Evolutionary conservation across 2,113 vertebrate species (phyloP), one percentile per base, ranked within the genome.

Genomic region (Trinectes maculatus): DNA sequence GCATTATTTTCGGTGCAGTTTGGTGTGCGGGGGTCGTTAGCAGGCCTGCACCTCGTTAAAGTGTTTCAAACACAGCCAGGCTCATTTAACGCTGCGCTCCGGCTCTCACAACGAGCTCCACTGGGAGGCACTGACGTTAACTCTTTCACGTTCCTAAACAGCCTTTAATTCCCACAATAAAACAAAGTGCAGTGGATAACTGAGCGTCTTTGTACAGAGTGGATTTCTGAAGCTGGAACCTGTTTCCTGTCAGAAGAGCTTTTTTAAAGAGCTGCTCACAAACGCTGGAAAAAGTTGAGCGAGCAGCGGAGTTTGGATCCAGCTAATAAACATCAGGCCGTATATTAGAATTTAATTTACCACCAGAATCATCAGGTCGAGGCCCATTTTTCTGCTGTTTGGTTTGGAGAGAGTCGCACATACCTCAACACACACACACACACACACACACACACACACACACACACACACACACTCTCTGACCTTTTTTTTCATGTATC

Each of bases 61-160:
- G 47, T 25, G 54, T 31, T 85, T 57, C 39, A 79, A 67, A 55
- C 48, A n/a, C 39, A 36, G 60, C 54, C 70, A 63, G 39, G 73
- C 68, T 13, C 39, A 56, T 66, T 71, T 74, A 77, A 84, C 53
- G 1, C 7, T 0, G 10, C n/a, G n/a, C n/a, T n/a, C n/a, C n/a
- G n/a, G n/a, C n/a, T n/a, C 28, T 46, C 57, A 49, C 81, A 79
- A 68, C 53, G 72, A 85, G 85, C 63, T 74, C 82, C 78, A n/a
- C 49, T 39, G 78, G 82, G 82, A 83, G 56, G 43, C 43, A 26
- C 31, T 26, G 54, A 64, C 46, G 40, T 59, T 37, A 33, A 72
- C 2, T 5, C 16, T n/a, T 5, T n/a, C 12, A 24, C 37, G 29
- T 48, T 64, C 42, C 71, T 58, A 34, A 63, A 76, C 62, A 39